A percentile compares a stretch with the other conserved stretches of the same genome.
Evolutionary conservation across 2,113 vertebrate genomes (phyloP).

Genomic region (Trichechus manatus): DNA sequence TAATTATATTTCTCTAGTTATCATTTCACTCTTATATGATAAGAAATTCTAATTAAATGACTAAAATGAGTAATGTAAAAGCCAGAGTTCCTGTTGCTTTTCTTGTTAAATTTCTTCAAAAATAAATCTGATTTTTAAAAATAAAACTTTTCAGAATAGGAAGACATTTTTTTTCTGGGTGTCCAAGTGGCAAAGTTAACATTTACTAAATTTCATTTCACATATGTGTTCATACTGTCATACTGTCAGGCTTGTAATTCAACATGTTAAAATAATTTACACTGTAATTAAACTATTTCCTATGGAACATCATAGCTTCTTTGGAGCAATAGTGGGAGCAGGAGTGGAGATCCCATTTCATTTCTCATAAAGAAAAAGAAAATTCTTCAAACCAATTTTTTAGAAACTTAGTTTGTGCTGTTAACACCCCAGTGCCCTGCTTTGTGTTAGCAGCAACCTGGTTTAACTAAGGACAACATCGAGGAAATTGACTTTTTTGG

Average conservation of each 20-base stretch:
- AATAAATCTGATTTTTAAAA: conserved; percentile 47
- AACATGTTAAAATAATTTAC: conserved; percentile 61
- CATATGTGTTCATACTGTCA: neutral
- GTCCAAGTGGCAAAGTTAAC: conserved; percentile 5
- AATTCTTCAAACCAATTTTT: conserved; percentile 38
- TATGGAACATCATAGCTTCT: conserved; percentile 45
- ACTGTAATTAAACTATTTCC: conserved; percentile 42
- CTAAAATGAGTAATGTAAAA: conserved; percentile 34
- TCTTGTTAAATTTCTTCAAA: conserved; percentile 19
- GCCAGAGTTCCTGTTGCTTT: conserved; percentile 35
- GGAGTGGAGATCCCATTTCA: conserved; percentile 24
- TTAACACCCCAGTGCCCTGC: neutral
- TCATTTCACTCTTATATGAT: conserved; percentile 28
- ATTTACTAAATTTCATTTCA: conserved; percentile 56
- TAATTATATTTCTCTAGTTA: conserved; percentile 6
- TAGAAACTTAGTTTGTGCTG: conserved; percentile 40
- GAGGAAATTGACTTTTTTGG: conserved; percentile 15
- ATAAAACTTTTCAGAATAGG: conserved; percentile 56
- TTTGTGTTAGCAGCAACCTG: conserved; percentile 44
- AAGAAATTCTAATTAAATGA: neutral
- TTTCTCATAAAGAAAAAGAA: conserved; percentile 31
- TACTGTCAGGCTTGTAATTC: conserved; percentile 38
- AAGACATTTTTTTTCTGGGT: conserved; percentile 34
- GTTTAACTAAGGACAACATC: neutral
- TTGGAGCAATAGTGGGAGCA: conserved; percentile 34